Evolutionary conservation across 2,888 invertebrate species (phyloP), one percentile per base, ranked within the genome.

Genomic region (Pyrochroa serraticornis): DNA sequence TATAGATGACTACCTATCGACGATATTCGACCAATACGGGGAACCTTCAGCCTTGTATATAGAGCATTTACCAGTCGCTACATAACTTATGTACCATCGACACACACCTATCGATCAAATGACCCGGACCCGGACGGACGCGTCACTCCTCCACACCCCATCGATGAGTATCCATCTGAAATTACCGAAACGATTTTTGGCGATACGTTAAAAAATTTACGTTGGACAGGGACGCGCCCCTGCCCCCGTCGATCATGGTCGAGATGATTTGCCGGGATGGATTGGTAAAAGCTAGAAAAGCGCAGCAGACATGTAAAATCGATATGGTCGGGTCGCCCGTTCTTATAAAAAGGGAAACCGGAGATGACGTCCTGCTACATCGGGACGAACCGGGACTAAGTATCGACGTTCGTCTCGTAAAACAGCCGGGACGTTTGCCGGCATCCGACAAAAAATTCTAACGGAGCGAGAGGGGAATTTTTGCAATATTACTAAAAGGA

Each of bases 1-100:
- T 79, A 79, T 79, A 79, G 79, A 79, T 79, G 79, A 77, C 76
- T 78, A 79, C 79, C 79, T 79, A 79, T 79, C 77, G 78, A 77
- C 75, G 73, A 75, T 75, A 74, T 71, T 66, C 74, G 71, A 79
- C 79, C 78, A 78, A 79, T 78, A 78, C 73, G 69, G 68, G 56
- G 22, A 41, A 33, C 45, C 45, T 56, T 48, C 41, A 31, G 10
- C 9, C 39, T 32, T 56, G 68, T 67, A 67, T 68, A 68, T 68
- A 66, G 63, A 60, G 58, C 64, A 66, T 52, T 60, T 63, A 63
- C 64, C 54, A 10, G 38, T 12, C 14, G 14, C 7, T 42, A 42
- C 32, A 30, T 3, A 42, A 10, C 7, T 34, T 56, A 50, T 50
- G 31, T 56, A 56, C 14, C 7, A n/a, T 22, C 30, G 39, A 9